Percentiles rank a stretch among this genome's conserved stretches.
These are phyloP conservation scores for Notarius lentiginosus DNA, from an alignment of 2,113 vertebrate genomes.

Conservation along the genomic window DNA sequence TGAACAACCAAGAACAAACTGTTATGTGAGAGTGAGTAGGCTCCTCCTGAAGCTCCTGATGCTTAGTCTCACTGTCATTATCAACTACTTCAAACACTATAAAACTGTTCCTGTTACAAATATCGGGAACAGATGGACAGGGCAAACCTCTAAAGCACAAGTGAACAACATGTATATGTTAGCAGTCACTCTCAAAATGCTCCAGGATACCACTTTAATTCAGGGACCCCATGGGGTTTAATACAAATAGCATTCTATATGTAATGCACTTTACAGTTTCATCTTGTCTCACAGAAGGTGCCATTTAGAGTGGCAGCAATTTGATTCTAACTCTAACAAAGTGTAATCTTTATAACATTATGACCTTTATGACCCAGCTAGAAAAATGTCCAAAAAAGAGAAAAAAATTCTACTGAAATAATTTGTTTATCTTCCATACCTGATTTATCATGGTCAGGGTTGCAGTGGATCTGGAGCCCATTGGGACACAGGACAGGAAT, in stretches of 20 bases:
- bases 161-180: neutral
- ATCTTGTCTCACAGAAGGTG: neutral
- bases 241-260: neutral
- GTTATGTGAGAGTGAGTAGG: neutral
- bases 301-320: neutral
- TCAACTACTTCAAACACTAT: neutral
- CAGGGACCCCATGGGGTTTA: neutral
- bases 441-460: neutral
- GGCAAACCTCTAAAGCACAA: neutral
- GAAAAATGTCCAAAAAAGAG: neutral
- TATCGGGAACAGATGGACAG: neutral
- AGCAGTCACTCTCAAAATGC: neutral
- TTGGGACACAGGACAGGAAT: neutral
- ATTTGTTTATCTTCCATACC: neutral
- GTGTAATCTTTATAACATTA: neutral
- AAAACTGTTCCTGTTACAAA: neutral
- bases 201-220: neutral
- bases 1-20: neutral
- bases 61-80: neutral
- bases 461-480: neutral
- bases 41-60: neutral
- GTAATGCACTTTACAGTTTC: neutral
- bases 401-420: neutral
- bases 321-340: neutral
- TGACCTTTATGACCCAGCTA: too few relatives aligned